Percentiles rank a stretch among this genome's conserved stretches.
Evolutionary conservation across 2,888 invertebrate species (phyloP).

Genomic region (Andrena fulva): DNA sequence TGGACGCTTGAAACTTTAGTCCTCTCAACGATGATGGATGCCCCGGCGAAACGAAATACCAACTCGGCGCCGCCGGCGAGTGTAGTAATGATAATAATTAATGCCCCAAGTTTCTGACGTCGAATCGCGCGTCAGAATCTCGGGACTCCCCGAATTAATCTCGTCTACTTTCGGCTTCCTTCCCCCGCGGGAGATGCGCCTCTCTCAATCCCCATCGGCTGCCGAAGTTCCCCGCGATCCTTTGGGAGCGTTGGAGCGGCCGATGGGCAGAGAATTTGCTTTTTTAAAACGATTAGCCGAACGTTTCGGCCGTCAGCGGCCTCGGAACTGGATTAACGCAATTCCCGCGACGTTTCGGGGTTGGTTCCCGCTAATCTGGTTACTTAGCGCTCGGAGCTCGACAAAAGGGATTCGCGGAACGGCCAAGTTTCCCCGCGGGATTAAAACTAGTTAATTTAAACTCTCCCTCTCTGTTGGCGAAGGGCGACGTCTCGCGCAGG

Average conservation of each 20-base stretch:
- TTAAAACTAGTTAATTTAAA: conserved; percentile 74
- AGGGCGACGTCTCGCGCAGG: conserved; percentile 16
- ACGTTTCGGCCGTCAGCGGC: conserved; percentile 58
- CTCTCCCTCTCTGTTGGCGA: conserved; percentile 56
- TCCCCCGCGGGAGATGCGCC: not conserved
- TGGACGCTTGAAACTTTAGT: conserved; percentile 29
- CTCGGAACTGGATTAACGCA: conserved; percentile 66
- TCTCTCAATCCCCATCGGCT: not conserved
- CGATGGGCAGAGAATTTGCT: conserved; percentile 30
- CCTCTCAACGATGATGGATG: conserved; percentile 42
- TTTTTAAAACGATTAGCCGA: conserved; percentile 62
- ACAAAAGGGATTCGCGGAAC: conserved; percentile 62
- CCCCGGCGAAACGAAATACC: conserved; percentile 49
- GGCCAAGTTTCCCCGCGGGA: conserved; percentile 64
- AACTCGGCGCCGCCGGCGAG: conserved; percentile 21
- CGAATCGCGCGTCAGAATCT: conserved; percentile 49
- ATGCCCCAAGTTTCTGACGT: conserved; percentile 36
- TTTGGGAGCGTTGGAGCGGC: not conserved
- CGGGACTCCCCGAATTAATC: conserved; percentile 40
- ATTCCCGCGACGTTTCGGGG: conserved; percentile 67
- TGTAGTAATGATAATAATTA: conserved; percentile 43
- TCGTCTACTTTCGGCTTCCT: conserved; percentile 21
- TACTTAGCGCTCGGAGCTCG: conserved; percentile 71
- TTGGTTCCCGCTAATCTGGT: conserved; percentile 72
- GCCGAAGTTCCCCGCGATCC: not conserved